Evolutionary conservation across 2,888 invertebrate species (phyloP).

Genomic region (Timema cristinae): DNA sequence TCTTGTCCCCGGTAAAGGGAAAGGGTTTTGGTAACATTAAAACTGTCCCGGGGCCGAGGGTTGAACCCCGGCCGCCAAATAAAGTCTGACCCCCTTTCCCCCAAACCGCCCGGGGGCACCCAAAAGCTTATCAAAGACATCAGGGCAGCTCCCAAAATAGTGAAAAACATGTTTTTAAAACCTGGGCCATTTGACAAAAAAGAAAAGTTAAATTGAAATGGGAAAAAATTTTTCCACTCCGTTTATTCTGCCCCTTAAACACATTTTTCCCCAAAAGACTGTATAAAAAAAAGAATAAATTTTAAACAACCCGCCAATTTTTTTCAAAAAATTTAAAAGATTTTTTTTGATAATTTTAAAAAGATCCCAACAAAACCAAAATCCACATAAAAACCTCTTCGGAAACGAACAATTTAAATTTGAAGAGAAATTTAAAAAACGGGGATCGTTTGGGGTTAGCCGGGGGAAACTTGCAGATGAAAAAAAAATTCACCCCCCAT

Average conservation of each 20-base stretch:
- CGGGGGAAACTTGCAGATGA: neutral
- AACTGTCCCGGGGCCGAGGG: too few species aligned
- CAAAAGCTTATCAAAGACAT: conserved; percentile 27
- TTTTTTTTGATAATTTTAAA: conserved; percentile 25
- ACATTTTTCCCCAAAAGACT: neutral
- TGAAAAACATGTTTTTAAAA: conserved; percentile 31
- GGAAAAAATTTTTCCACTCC: conserved; percentile 35
- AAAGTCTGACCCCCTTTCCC: too few species aligned
- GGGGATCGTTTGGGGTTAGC: neutral
- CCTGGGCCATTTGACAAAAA: conserved; percentile 34
- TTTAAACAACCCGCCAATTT: conserved; percentile 33
- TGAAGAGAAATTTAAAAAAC: neutral
- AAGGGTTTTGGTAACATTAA: too few species aligned
- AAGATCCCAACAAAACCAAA: conserved; percentile 20
- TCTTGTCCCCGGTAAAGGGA: too few species aligned
- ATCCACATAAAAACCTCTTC: conserved; percentile 11
- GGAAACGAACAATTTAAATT: neutral
- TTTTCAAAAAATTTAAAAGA: conserved; percentile 21
- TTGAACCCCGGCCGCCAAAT: too few species aligned
- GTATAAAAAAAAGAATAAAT: neutral
- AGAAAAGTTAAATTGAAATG: conserved; percentile 34
- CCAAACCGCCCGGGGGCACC: too few species aligned
- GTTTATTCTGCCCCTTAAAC: conserved; percentile 26
- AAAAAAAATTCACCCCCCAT: neutral
- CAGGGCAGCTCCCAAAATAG: conserved; percentile 35